Evolutionary conservation across 1,140 invertebrate genomes (phyloP), one percentile per base, ranked within the genome.

Genomic region (Leptinotarsa lineolata): DNA sequence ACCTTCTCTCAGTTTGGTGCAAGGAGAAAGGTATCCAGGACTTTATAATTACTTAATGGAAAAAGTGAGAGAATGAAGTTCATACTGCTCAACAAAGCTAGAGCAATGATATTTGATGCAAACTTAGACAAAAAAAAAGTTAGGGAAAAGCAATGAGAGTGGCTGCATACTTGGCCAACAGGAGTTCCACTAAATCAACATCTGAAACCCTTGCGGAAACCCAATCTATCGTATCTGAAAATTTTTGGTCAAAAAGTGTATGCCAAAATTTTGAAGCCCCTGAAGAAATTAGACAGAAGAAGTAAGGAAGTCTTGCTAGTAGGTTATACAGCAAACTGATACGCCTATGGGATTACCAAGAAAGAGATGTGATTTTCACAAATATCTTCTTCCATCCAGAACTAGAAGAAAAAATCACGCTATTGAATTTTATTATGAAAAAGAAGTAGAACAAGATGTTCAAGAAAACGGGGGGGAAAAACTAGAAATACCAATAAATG

Each of bases 41-140:
- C 58, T 65, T 74, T 54, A 80, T 77, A n/a, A 66, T 78, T 12
- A 72, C 70, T 81, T 68, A 86, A 87, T 78, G 85, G 84, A 58
- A 72, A 78, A 45, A 78, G 83, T 0, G 84, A 86, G 74, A 73
- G 85, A 39, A 71, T 80, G 12, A 86, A 86, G 61, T 21, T 83
- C 59, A 85, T 80, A 1, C 21, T 86, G 2, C 59, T 80, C 3
- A 77, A 84, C 5, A 79, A 75, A 71, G 80, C 82, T 11, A 75
- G 84, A 77, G 75, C 81, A 6, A 65, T 86, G 68, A 61, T 86
- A 16, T 70, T 77, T 46, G 76, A 81, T 4, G 68, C 77, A 18
- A 63, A 76, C 6, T 12, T 78, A 18, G 16, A 61, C 12, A 81
- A 79, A 68, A 45, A 77, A 68, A 67, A n/a, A n/a, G n/a, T 83